A percentile compares a stretch with the other conserved stretches of the same genome.
phyloP scores from a whole-genome alignment of 2,797 vertebrate genomes.

The Sebastes diaconus region DNA sequence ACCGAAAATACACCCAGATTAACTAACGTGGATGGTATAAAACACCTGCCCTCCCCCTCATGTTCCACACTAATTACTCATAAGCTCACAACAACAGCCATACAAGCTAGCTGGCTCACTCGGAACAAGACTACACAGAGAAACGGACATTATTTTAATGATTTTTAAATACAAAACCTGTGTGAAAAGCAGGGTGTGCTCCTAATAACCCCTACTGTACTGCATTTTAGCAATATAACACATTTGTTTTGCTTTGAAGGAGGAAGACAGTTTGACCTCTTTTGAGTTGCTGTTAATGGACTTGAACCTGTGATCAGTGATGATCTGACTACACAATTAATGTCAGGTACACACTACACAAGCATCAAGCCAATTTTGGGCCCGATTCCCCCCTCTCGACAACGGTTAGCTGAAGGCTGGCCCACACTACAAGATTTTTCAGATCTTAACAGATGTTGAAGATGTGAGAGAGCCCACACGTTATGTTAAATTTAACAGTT shows the following conservation, averaged over 20 bases:
- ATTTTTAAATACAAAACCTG: conserved; percentile 26
- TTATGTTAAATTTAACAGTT: too few species aligned
- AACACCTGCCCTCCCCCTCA: conserved; percentile 41
- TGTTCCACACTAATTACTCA: conserved; percentile 55
- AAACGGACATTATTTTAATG: conserved; percentile 3
- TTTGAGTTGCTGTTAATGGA: conserved; percentile 2
- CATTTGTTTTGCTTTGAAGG: conserved; percentile 11
- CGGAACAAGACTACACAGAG: background rate
- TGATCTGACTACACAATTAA: background rate
- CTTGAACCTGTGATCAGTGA: background rate
- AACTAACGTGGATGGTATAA: conserved; percentile 28
- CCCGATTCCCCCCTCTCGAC: too few species aligned
- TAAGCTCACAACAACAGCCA: conserved; percentile 20
- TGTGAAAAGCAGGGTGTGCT: conserved; percentile 10
- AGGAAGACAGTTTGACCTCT: background rate
- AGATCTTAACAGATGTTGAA: too few species aligned
- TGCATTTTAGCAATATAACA: background rate
- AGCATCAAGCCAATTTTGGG: too few species aligned
- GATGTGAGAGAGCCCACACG: too few species aligned
- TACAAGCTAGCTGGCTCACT: conserved; percentile 2
- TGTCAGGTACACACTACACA: too few species aligned
- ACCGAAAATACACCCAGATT: conserved; percentile 44
- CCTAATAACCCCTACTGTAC: conserved; percentile 6
- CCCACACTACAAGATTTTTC: too few species aligned
- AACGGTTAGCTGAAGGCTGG: too few species aligned